These are phyloP conservation scores for Trichonephila clavipes DNA, from an alignment of 1,140 invertebrate species.

Conservation along the genomic window DNA sequence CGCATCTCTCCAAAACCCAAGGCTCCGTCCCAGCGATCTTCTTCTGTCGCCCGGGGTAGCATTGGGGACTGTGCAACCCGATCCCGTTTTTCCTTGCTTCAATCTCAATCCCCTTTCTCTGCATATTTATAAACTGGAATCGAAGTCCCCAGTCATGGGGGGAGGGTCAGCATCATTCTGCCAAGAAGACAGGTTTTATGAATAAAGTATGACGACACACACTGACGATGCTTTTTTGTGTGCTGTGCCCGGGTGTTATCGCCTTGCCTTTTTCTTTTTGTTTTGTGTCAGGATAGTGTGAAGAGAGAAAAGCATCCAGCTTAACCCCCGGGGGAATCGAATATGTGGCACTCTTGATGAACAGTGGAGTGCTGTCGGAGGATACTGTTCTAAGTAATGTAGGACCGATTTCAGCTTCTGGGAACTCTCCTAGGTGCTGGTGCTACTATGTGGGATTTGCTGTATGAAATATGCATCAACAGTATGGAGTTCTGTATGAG, in stretches of 20 bases:
- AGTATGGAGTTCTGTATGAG: neutral
- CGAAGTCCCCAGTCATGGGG: constrained; percentile 8
- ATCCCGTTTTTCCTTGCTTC: constrained; percentile 36
- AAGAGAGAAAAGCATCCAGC: neutral
- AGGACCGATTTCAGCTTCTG: neutral
- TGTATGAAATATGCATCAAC: constrained; percentile 9
- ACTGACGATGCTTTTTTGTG: neutral
- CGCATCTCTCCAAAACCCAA: neutral
- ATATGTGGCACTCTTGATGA: constrained; percentile 24
- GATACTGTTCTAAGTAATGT: constrained; percentile 14
- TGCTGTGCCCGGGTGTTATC: constrained; percentile 16
- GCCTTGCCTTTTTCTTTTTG: constrained; percentile 3
- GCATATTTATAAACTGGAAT: constrained; percentile 66
- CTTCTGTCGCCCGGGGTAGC: constrained; percentile 3
- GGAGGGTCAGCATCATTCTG: neutral
- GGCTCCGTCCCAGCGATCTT: neutral
- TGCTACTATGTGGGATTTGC: neutral
- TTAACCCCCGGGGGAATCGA: neutral
- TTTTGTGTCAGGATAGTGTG: neutral
- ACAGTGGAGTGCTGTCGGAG: neutral
- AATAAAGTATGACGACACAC: constrained; percentile 65
- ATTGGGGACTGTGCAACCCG: constrained; percentile 9
- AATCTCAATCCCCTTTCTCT: constrained; percentile 35
- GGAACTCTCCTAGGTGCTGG: neutral
- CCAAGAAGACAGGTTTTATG: constrained; percentile 60